A percentile compares a stretch with the other conserved stretches of the same genome.
phyloP scores from a whole-genome alignment of 2,888 invertebrate genomes.

The Poecilus cupreus region DNA sequence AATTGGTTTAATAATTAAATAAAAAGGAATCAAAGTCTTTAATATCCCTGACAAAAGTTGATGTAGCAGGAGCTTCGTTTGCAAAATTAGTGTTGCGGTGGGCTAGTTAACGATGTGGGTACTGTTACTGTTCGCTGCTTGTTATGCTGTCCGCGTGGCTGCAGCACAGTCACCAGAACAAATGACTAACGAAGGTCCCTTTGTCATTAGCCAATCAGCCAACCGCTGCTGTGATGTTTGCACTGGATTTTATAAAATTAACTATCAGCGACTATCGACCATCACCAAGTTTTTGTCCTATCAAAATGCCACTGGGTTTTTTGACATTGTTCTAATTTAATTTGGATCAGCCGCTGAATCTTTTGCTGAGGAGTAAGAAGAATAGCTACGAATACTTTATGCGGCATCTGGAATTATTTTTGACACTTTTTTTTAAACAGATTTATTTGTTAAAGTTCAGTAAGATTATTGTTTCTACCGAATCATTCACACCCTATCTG shows the following conservation, averaged over 20 bases:
- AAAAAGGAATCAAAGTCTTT: too few relatives aligned
- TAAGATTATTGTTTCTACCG: too few relatives aligned
- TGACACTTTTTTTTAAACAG: too few relatives aligned
- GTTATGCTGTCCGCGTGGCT: slow-evolving; percentile 60
- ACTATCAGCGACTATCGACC: slow-evolving; percentile 32
- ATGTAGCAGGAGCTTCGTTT: slow-evolving; percentile 10
- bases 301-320: slow-evolving; percentile 15
- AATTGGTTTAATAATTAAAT: too few relatives aligned
- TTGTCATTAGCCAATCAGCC: slow-evolving; percentile 61
- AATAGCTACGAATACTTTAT: too few relatives aligned
- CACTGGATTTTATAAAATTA: slow-evolving; percentile 58
- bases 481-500: too few relatives aligned
- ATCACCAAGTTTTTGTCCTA: neutral
- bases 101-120: slow-evolving; percentile 49
- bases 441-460: too few relatives aligned
- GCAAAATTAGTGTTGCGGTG: slow-evolving; percentile 41
- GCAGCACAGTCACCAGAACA: slow-evolving; percentile 62
- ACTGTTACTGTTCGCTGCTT: slow-evolving; percentile 41
- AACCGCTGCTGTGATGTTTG: slow-evolving; percentile 49
- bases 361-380: neutral
- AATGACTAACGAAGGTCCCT: slow-evolving; percentile 63
- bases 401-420: too few relatives aligned
- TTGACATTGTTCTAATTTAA: neutral
- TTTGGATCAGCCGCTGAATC: neutral
- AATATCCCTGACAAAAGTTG: neutral